These are phyloP conservation scores for Mimas tiliae DNA, from an alignment of 2,888 invertebrate genomes.

Conservation along the genomic window DNA sequence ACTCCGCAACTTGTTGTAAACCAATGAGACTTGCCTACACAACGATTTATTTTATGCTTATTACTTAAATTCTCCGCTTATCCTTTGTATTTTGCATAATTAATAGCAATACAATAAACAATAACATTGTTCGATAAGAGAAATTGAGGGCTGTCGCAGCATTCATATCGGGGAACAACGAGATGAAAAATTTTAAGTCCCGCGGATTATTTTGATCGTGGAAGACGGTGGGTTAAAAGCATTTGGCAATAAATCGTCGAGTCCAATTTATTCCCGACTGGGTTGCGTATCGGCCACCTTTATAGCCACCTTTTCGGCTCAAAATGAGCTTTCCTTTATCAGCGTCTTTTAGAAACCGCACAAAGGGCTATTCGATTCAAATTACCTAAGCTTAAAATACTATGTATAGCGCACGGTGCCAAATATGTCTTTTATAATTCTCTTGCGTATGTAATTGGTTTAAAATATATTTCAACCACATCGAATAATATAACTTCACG, in stretches of 20 bases:
- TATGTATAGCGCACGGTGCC: conserved; percentile 37
- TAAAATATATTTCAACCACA: background rate
- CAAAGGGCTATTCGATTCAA: conserved; percentile 72
- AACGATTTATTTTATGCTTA: conserved; percentile 40
- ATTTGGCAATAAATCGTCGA: conserved; percentile 79
- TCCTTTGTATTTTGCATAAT: conserved; percentile 28
- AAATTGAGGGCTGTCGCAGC: background rate
- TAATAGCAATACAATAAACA: conserved; percentile 15
- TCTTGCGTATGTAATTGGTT: background rate
- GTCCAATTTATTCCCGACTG: conserved; percentile 77
- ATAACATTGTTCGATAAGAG: conserved; percentile 11
- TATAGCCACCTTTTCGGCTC: conserved; percentile 67
- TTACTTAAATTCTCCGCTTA: conserved; percentile 35
- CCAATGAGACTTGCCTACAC: conserved; percentile 40
- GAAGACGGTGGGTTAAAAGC: conserved; percentile 75
- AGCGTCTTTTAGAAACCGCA: conserved; percentile 59
- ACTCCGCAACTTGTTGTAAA: conserved; percentile 54
- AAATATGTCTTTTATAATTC: conserved; percentile 18
- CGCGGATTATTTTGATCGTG: conserved; percentile 52
- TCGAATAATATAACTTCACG: no score
- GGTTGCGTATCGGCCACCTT: conserved; percentile 68
- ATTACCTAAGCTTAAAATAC: conserved; percentile 45
- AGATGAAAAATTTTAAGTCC: conserved; percentile 58
- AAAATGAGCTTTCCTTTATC: conserved; percentile 67
- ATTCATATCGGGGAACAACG: conserved; percentile 19